phyloP scores from a whole-genome alignment of 1,140 invertebrate genomes.

The Pemphigus obesinymphae region DNA sequence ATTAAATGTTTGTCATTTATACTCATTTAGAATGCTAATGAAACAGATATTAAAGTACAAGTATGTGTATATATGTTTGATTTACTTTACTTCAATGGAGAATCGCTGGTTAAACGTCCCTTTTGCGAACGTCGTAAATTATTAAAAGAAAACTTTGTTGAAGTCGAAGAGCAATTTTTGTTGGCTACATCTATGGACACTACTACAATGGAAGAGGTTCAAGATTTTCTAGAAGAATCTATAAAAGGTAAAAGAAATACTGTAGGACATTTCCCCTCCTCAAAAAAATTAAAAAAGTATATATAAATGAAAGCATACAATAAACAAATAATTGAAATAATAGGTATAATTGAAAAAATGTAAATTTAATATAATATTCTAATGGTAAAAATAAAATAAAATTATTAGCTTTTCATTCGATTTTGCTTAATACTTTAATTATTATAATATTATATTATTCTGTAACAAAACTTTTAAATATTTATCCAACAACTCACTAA shows the following conservation, averaged over 20 bases:
- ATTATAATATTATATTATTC: too few species aligned
- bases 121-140: conserved; percentile 72
- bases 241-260: conserved; percentile 73
- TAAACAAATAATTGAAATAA: too few species aligned
- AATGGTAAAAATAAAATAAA: too few species aligned
- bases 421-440: too few species aligned
- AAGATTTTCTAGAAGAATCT: conserved; percentile 92
- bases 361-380: too few species aligned
- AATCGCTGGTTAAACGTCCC: conserved; percentile 74
- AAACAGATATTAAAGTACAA: conserved; percentile 89
- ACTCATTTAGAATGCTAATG: conserved; percentile 69
- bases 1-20: conserved; percentile 16
- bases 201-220: conserved; percentile 83
- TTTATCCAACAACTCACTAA: too few species aligned
- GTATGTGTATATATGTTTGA: conserved; percentile 99
- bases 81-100: conserved; percentile 89
- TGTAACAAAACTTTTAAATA: too few species aligned
- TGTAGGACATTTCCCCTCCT: too few species aligned
- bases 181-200: conserved; percentile 85
- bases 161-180: conserved; percentile 77
- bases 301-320: too few species aligned
- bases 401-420: too few species aligned
- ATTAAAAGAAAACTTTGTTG: conserved; percentile 69
- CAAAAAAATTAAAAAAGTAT: too few species aligned
- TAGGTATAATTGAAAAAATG: too few species aligned